Conservation (phyloP, 2,888 invertebrate genomes). For the Spilarctia lutea region DNA sequence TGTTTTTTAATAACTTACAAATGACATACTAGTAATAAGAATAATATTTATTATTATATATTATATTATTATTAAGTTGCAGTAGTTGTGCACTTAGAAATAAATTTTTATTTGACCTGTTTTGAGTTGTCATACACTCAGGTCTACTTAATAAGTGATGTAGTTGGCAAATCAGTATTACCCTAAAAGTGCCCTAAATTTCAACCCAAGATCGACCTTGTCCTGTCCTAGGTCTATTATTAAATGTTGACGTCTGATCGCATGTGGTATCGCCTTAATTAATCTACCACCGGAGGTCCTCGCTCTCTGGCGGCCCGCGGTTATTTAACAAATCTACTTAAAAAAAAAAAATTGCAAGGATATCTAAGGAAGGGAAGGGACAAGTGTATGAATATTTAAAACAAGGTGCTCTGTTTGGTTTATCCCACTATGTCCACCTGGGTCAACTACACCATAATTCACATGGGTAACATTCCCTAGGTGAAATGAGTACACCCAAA, state of each 20-base stretch:
- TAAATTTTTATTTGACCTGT: background rate
- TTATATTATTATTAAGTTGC: background rate
- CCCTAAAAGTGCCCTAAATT: background rate
- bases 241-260: too few species aligned
- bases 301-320: too few species aligned
- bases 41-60: too few species aligned
- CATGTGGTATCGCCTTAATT: background rate
- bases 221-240: too few species aligned
- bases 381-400: background rate
- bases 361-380: too few species aligned
- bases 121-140: background rate
- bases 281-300: background rate
- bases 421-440: too few species aligned
- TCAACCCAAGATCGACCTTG: too few species aligned
- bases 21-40: background rate
- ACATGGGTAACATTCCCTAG: too few species aligned
- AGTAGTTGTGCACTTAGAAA: background rate
- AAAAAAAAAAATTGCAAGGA: too few species aligned
- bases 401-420: background rate
- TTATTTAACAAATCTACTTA: too few species aligned
- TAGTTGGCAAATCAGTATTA: background rate
- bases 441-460: background rate
- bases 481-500: too few species aligned
- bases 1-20: background rate
- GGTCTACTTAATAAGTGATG: background rate